Evolutionary conservation across 2,888 invertebrate genomes (phyloP), one percentile per base, ranked within the genome.

Genomic region (Brachyptera risi): DNA sequence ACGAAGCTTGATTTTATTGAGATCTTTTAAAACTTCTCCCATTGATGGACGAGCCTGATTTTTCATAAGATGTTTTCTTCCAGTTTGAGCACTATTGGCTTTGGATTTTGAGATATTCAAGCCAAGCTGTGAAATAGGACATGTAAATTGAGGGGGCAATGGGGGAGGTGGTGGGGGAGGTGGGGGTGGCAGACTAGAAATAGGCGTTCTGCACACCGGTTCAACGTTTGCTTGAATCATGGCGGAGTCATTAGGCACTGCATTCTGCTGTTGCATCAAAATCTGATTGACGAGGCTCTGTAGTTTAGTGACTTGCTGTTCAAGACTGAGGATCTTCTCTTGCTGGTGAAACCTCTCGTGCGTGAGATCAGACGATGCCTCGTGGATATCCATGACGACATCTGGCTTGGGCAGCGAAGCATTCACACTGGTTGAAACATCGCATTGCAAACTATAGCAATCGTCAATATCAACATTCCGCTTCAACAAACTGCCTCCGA

Each of bases 1-100:
- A n/a, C 49, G 47, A 11, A 58, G 42, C 23, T 57, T 47, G 26
- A 58, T 42, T 49, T 58, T 58, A n/a, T 23, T 37, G n/a, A 58
- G 1, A 47, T 58, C 58, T 19, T 58, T 58, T 24, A 58, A 31
- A 3, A 58, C 37, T 15, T 58, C 58, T 2, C 49, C 31, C 42
- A 58, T 42, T n/a, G 47, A 58, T 17, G 37, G 37, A 17, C 49
- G 47, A 19, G 49, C 19, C 49, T 42, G 26, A 27, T 26, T 47
- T 56, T 23, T 44, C 21, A 17, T 17, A 3, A 2, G 13, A 5
- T 7, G 11, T 9, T 56, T 35, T 38, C 4, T 13, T n/a, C n/a
- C n/a, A n/a, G n/a, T n/a, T n/a, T n/a, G n/a, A n/a, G n/a, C n/a
- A n/a, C n/a, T n/a, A n/a, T n/a, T n/a, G n/a, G n/a, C n/a, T n/a